phyloP scores from a whole-genome alignment of 2,113 vertebrate genomes.

The Etheostoma cragini region DNA sequence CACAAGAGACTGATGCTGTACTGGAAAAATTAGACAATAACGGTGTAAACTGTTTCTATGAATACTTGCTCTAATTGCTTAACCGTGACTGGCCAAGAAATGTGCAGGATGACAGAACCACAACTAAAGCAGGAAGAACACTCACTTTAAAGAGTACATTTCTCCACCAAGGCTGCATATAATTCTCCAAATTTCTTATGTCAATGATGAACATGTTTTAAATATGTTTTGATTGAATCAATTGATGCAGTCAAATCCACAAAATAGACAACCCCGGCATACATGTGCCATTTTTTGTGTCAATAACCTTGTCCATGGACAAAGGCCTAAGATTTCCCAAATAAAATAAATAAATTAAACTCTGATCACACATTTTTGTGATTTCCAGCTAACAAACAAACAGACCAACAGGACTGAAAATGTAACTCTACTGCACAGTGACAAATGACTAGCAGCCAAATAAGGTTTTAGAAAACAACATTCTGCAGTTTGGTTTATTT shows the following conservation, averaged over 20 bases:
- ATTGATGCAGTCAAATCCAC: background rate
- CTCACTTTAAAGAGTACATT: background rate
- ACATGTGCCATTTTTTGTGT: background rate
- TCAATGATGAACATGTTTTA: background rate
- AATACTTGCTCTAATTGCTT: background rate
- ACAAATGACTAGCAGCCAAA: background rate
- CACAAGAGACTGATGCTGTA: background rate
- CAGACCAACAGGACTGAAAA: background rate
- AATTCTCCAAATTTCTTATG: background rate
- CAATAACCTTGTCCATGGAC: background rate
- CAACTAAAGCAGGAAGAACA: background rate
- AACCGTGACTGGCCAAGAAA: slow-evolving; percentile 20
- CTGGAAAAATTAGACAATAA: background rate
- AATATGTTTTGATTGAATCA: background rate
- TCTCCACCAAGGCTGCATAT: background rate
- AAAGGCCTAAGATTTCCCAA: background rate
- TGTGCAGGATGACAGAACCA: background rate
- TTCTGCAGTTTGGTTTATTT: background rate
- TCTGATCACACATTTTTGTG: background rate
- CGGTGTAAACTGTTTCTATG: background rate
- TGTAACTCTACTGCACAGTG: background rate
- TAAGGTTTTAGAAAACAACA: background rate
- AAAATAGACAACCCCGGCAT: background rate
- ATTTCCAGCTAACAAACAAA: slow-evolving; percentile 1
- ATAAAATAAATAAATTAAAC: background rate